A percentile compares a stretch with the other conserved stretches of the same genome.
phyloP scores from a whole-genome alignment of 1,140 invertebrate genomes.

The Sarcophaga peregrina region DNA sequence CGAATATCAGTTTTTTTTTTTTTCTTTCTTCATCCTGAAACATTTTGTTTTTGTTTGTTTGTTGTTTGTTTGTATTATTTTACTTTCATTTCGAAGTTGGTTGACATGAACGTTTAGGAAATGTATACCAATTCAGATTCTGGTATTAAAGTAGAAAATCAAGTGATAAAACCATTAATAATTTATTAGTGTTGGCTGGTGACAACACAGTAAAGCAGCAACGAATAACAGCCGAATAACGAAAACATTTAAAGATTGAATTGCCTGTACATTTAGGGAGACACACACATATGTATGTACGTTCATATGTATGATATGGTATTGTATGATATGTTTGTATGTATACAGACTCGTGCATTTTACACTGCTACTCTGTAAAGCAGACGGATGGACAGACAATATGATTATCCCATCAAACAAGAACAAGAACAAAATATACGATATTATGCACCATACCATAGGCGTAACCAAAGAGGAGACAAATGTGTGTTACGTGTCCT shows the following conservation, averaged over 20 bases:
- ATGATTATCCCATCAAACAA: constrained; percentile 24
- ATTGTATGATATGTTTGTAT: no score
- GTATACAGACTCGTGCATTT: no score
- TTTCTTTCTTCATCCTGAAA: neutral
- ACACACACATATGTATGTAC: neutral
- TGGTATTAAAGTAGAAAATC: constrained; percentile 28
- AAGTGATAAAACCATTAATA: constrained; percentile 41
- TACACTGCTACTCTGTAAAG: no score
- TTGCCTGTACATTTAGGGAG: neutral
- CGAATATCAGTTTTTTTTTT: neutral
- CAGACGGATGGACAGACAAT: neutral
- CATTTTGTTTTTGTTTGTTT: neutral
- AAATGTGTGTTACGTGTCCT: neutral
- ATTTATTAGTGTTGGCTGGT: constrained; percentile 40
- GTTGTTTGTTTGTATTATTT: neutral
- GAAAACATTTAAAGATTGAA: neutral
- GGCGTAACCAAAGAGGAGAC: neutral
- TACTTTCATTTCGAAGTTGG: constrained; percentile 28
- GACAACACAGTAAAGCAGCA: constrained; percentile 16
- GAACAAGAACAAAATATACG: neutral
- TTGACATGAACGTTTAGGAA: constrained; percentile 35
- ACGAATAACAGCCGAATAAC: neutral
- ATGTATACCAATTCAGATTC: neutral
- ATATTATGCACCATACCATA: no score
- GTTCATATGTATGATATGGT: no score